These are phyloP conservation scores for Hirudo medicinalis DNA, from an alignment of 1,140 invertebrate genomes.

Conservation along the genomic window DNA sequence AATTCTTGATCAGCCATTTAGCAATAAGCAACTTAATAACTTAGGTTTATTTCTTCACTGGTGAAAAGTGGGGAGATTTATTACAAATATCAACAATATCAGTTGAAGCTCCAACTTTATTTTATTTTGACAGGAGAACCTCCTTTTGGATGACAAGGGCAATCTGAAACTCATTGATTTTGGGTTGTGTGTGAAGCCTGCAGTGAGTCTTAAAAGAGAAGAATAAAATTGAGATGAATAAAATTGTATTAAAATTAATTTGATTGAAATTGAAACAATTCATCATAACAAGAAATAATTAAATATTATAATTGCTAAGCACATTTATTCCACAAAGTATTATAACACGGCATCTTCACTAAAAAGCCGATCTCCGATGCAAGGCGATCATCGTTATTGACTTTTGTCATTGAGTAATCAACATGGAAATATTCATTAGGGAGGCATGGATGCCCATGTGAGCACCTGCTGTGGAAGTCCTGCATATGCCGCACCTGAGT, in stretches of 20 bases:
- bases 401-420: background rate
- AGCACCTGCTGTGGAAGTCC: constrained; percentile 16
- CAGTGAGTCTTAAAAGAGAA: constrained; percentile 30
- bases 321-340: too few relatives aligned
- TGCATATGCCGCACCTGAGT: constrained; percentile 45
- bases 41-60: too few relatives aligned
- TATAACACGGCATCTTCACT: background rate
- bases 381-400: background rate
- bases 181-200: constrained; percentile 69
- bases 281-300: too few relatives aligned
- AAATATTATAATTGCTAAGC: too few relatives aligned
- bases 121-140: constrained; percentile 54
- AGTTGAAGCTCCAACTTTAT: background rate
- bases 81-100: too few relatives aligned
- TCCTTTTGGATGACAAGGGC: constrained; percentile 59
- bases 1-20: background rate
- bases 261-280: too few relatives aligned
- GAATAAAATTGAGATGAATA: background rate
- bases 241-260: background rate
- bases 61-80: too few relatives aligned
- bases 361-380: background rate
- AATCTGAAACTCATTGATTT: constrained; percentile 78
- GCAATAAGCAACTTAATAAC: too few relatives aligned
- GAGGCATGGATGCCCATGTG: constrained; percentile 6
- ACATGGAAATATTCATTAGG: background rate